Evolutionary conservation across 1,140 invertebrate species (phyloP), one percentile per base, ranked within the genome.

Genomic region (Heterodera carotae): DNA sequence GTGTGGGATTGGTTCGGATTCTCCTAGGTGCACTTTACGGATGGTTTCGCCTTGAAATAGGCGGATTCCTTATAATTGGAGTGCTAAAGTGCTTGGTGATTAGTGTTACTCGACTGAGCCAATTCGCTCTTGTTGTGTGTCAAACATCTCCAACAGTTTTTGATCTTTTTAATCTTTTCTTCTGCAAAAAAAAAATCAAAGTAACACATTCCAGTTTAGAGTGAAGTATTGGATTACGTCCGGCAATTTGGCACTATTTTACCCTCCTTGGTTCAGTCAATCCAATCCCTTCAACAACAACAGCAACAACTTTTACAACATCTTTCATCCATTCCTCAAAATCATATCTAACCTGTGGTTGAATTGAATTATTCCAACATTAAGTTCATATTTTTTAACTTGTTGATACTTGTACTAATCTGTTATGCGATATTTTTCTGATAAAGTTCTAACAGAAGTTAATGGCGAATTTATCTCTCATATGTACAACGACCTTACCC

Each of bases 151-250:
- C 72, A 25, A 74, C 72, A 75, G 36, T 72, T 22, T 72, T 34
- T 62, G n/a, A 27, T 7, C 22, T 33, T 74, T 74, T 60, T 15
- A 39, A 31, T 22, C 12, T 27, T 36, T 39, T 25, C 8, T 31
- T 18, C 6, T 56, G 8, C 2, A 53, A 25, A 10, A 48, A 15
- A 75, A 7, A 25, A 22, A n/a, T n/a, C n/a, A 72, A 29, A 48
- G 12, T 75, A 62, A 60, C 18, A 27, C 6, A 12, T 75, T 31
- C 18, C n/a, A 12, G 70, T 77, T 60, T 39, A 77, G 76, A 27
- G 27, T 60, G 69, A 77, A 64, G 70, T 77, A 2, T 69, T 77
- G 2, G 76, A 77, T 15, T 77, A 69, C 75, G 36, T 77, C 27
- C 68, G 67, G 18, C 76, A 77, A 72, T 69, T 77, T 43, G 72